Evolutionary conservation across 2,888 invertebrate genomes (phyloP), one percentile per base, ranked within the genome.

Genomic region (Dilophus febrilis): DNA sequence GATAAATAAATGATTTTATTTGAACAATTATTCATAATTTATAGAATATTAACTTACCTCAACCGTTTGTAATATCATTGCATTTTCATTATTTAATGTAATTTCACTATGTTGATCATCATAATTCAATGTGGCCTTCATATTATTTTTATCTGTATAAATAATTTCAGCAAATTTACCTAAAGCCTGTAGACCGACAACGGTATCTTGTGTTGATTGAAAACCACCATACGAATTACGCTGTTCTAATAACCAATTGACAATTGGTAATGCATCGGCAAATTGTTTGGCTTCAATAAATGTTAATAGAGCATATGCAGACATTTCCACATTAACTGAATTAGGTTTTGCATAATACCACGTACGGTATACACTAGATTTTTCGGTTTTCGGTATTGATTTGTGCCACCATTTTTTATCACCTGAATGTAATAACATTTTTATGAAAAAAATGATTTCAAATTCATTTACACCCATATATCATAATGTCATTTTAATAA

Each of bases 41-140:
- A 18, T 12, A 35, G 35, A 1, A n/a, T 3, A 12, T 17, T 35
- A 26, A 52, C 64, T 59, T 61, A 84, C 84, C 60, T 77, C 69
- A 53, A 78, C 72, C 46, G 77, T 79, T 58, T 91, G 90, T 35
- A 88, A 71, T 40, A 87, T 76, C 64, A 90, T 74, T 0, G 82
- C 70, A 51, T 85, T 90, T 43, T 78, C 77, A 38, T 71, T 68
- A 51, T 77, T 80, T 7, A 88, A 72, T 48, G 69, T 74, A 53
- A 81, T 74, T 28, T 36, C 35, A 2, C 41, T 35, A 27, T 43
- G 44, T 11, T 37, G 29, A n/a, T 35, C 42, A 3, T 44, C 42
- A 10, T 55, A 22, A 22, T 22, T 22, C 5, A 22, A 6, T 22
- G 22, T 6, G 5, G 22, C 22, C 22, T 22, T 22, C 4, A 22